Base-by-base conservation (phyloP, 2,113 vertebrate genomes). In the Gambusia affinis region DNA sequence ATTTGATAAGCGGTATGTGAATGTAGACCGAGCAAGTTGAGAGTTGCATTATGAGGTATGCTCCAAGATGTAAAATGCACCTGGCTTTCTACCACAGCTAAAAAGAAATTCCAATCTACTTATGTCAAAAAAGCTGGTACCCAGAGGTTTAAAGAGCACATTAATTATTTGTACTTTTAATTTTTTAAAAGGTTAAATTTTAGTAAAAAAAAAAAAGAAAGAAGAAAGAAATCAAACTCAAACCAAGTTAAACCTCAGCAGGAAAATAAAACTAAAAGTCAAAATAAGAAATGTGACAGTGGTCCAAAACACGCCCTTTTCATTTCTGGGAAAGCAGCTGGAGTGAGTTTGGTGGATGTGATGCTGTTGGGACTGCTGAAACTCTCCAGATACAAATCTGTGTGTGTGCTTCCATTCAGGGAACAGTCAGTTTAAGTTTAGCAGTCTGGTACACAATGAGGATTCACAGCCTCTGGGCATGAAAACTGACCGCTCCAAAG, bases 281-380 rank as follows among this genome's bases (percentile, higher is more conserved):
- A 79, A 78, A 67, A 60, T 86, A 86, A 87, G 75, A 83, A 67
- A 88, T 87, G 81, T 87, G 78, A 79, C 70, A 69, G 60, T 63
- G 70, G 64, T 75, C 79, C 73, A 87, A 85, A 90, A 87, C 91
- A 91, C 91, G 73, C 87, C 89, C 91, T 89, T 31, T 57, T 24
- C 22, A 62, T 85, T 92, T 90, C 90, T 89, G 86, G 89, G 83
- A 93, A 92, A 79, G 76, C 86, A 79, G 76, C 81, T 88, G 83
- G 85, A 91, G 77, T 80, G 88, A 89, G 84, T 92, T 83, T 80
- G 72, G 79, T 62, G 67, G 74, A 37, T 86, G 88, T 90, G 81
- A 91, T 84, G 86, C 80, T 82, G 82, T 81, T 88, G 83, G 85
- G 87, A 86, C 79, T 64, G 78, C 60, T 86, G 84, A 91, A 89